These are phyloP conservation scores for Spisula subtruncata DNA, from an alignment of 2,888 invertebrate species.

Conservation along the genomic window DNA sequence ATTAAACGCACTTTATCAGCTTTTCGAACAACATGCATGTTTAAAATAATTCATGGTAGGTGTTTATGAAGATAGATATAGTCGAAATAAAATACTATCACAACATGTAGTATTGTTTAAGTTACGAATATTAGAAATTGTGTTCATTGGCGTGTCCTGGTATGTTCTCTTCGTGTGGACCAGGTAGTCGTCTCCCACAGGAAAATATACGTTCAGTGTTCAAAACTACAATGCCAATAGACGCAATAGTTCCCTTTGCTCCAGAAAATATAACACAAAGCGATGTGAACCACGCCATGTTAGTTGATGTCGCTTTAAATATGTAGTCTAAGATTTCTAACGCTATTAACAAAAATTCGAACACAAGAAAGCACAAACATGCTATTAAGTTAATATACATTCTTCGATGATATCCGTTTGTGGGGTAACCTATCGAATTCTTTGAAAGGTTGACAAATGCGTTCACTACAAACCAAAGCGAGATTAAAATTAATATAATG, in stretches of 20 bases:
- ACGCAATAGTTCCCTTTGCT: conserved; percentile 43
- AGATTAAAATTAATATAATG: conserved; percentile 44
- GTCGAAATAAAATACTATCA: too few species aligned
- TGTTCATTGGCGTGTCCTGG: background rate
- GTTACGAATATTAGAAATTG: too few species aligned
- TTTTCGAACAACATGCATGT: too few species aligned
- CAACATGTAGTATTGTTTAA: too few species aligned
- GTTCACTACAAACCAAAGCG: conserved; percentile 33
- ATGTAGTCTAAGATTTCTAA: conserved; percentile 45
- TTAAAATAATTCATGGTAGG: too few species aligned
- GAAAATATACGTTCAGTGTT: conserved; percentile 44
- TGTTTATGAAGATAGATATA: too few species aligned
- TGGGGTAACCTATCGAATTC: conserved; percentile 26
- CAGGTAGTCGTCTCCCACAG: conserved; percentile 21
- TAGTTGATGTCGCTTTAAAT: background rate
- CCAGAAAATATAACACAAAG: conserved; percentile 27
- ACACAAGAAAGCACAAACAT: conserved; percentile 35
- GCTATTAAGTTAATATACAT: conserved; percentile 44
- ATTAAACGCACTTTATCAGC: too few species aligned
- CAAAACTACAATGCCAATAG: conserved; percentile 40
- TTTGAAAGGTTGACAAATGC: conserved; percentile 45
- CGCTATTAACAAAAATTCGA: conserved; percentile 36
- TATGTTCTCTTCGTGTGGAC: conserved; percentile 50
- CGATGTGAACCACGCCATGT: background rate
- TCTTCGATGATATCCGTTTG: conserved; percentile 38